These are phyloP conservation scores for Collichthys lucidus DNA, from an alignment of 2,113 vertebrate genomes.

Conservation along the genomic window DNA sequence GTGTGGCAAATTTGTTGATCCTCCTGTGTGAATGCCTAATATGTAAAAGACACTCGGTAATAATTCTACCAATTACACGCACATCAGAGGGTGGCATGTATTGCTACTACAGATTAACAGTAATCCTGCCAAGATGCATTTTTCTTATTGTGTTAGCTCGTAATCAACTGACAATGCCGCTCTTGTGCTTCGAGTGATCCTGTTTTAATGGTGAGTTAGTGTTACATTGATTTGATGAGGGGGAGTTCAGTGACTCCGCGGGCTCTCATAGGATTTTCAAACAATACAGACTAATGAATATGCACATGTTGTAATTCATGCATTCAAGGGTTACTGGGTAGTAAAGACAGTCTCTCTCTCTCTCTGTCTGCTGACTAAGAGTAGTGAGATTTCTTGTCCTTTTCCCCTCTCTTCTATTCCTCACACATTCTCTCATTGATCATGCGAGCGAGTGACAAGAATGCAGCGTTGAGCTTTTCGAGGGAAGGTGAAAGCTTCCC, in stretches of 20 bases:
- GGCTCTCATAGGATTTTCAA: conserved; percentile 52
- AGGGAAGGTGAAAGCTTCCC: conserved; percentile 45
- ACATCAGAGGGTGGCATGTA: conserved; percentile 51
- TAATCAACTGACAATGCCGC: conserved; percentile 64
- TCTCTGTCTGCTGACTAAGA: conserved; percentile 27
- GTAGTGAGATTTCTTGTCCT: conserved; percentile 1
- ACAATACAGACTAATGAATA: conserved; percentile 66
- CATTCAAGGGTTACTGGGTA: neutral
- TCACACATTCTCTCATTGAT: conserved; percentile 46
- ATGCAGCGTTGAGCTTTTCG: conserved; percentile 32
- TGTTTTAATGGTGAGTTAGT: conserved; percentile 63
- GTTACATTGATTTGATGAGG: conserved; percentile 64
- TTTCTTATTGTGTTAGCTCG: conserved; percentile 56
- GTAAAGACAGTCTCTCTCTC: neutral
- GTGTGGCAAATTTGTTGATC: neutral
- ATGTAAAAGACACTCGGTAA: conserved; percentile 36
- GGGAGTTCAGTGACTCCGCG: conserved; percentile 31
- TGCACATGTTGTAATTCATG: conserved; percentile 29
- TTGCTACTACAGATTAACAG: conserved; percentile 65
- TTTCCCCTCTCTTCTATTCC: conserved; percentile 21
- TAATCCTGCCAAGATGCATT: conserved; percentile 73
- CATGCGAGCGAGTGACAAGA: conserved; percentile 33
- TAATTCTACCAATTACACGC: conserved; percentile 56
- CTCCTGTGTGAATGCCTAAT: conserved; percentile 23
- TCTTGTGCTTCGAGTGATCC: conserved; percentile 56